Percentiles rank a stretch among this genome's conserved stretches.
phyloP scores from a whole-genome alignment of 2,797 vertebrate species.

The Remorina albescens region DNA sequence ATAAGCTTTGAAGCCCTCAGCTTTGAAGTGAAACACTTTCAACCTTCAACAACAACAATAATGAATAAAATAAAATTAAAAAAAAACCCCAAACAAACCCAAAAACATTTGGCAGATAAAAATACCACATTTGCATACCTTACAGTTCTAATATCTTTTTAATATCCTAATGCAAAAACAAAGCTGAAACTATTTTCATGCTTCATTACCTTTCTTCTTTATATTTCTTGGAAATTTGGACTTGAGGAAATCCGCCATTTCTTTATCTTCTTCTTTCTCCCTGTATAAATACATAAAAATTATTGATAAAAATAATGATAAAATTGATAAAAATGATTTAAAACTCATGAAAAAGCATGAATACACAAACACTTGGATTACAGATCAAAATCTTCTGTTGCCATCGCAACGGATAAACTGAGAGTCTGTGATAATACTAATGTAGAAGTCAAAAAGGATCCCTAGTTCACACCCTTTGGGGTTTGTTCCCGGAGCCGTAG shows the following conservation, averaged over 20 bases:
- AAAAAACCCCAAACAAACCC: too few species aligned
- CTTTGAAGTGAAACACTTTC: constrained; percentile 18
- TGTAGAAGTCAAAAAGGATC: background rate
- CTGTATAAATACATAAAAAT: constrained; percentile 67
- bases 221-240: constrained; percentile 87
- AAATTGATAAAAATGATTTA: too few species aligned
- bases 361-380: background rate
- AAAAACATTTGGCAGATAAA: background rate
- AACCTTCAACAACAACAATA: constrained; percentile 12
- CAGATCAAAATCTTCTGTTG: background rate
- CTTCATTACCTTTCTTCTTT: constrained; percentile 83
- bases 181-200: background rate
- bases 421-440: background rate
- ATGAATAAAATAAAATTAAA: too few species aligned
- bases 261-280: constrained; percentile 92
- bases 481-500: background rate
- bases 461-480: background rate
- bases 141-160: background rate
- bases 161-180: background rate
- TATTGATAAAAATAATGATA: too few species aligned
- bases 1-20: constrained; percentile 1
- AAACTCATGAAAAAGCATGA: background rate
- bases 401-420: background rate
- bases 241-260: constrained; percentile 92
- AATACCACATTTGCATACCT: background rate